Evolutionary conservation across 2,888 invertebrate genomes (phyloP).

Genomic region (Campopleginae sp.): DNA sequence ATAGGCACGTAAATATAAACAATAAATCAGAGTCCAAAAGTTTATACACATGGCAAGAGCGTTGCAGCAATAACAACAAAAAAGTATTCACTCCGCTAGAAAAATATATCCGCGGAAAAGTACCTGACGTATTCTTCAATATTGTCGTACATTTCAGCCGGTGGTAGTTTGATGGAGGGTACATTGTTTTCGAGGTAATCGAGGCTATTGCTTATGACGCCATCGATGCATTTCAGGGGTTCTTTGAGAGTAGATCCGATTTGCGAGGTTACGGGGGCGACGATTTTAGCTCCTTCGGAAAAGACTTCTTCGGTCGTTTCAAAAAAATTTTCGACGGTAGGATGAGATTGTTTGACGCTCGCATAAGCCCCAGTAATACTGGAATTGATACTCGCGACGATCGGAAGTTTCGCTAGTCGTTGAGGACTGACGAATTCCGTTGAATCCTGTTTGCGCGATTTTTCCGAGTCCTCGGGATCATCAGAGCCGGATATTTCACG

Average conservation of each 20-base stretch:
- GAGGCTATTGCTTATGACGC: constrained; percentile 82
- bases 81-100: no score
- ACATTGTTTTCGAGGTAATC: constrained; percentile 83
- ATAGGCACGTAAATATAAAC: no score
- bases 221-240: constrained; percentile 77
- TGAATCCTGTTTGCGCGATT: constrained; percentile 22
- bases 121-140: constrained; percentile 75
- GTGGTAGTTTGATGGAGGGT: constrained; percentile 83
- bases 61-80: no score
- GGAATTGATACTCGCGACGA: constrained; percentile 72
- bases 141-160: constrained; percentile 80
- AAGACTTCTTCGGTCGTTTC: constrained; percentile 71
- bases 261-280: constrained; percentile 72
- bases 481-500: constrained; percentile 73
- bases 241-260: constrained; percentile 81
- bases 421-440: constrained; percentile 66
- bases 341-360: constrained; percentile 72
- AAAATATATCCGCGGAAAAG: background rate
- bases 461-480: constrained; percentile 48
- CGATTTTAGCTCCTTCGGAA: constrained; percentile 69
- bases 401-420: constrained; percentile 71
- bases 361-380: constrained; percentile 72
- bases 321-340: constrained; percentile 72
- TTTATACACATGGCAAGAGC: no score
- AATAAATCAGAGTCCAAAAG: no score